Evolutionary conservation across 2,888 invertebrate genomes (phyloP).

Genomic region (Aethes cnicana): DNA sequence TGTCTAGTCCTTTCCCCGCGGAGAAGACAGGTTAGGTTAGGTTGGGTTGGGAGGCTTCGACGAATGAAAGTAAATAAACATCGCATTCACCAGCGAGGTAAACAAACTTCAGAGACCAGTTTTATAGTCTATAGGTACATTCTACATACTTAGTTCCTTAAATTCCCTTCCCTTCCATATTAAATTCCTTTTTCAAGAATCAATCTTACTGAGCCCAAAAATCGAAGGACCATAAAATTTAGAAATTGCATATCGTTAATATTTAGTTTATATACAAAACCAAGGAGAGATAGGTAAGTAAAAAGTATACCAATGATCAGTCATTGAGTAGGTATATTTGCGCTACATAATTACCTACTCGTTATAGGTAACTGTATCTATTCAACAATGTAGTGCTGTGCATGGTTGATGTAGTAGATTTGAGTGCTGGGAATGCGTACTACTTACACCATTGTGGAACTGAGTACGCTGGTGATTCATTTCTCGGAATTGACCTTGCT

Average conservation of each 20-base stretch:
- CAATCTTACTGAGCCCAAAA: not conserved
- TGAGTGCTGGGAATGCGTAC: conserved; percentile 68
- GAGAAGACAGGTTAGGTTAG: conserved; percentile 49
- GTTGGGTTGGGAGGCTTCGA: conserved; percentile 40
- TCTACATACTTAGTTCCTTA: too few relatives aligned
- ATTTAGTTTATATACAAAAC: too few relatives aligned
- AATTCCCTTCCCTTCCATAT: too few relatives aligned
- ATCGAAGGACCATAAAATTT: too few relatives aligned
- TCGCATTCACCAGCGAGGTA: conserved; percentile 68
- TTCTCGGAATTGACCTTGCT: conserved; percentile 84
- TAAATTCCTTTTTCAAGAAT: conserved; percentile 24
- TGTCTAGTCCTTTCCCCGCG: conserved; percentile 36
- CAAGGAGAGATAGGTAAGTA: not conserved
- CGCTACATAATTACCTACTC: conserved; percentile 17
- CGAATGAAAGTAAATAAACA: conserved; percentile 78
- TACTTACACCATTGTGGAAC: conserved; percentile 75
- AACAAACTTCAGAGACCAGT: conserved; percentile 61
- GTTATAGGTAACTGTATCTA: conserved; percentile 18
- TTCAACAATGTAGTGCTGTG: conserved; percentile 21
- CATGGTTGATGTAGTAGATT: conserved; percentile 40
- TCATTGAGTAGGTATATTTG: conserved; percentile 4
- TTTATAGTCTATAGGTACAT: too few relatives aligned
- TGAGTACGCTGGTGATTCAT: conserved; percentile 80
- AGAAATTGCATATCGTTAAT: too few relatives aligned
- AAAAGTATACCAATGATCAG: not conserved